Evolutionary conservation across 2,888 invertebrate species (phyloP).

Genomic region (Diachrysia chrysitis): DNA sequence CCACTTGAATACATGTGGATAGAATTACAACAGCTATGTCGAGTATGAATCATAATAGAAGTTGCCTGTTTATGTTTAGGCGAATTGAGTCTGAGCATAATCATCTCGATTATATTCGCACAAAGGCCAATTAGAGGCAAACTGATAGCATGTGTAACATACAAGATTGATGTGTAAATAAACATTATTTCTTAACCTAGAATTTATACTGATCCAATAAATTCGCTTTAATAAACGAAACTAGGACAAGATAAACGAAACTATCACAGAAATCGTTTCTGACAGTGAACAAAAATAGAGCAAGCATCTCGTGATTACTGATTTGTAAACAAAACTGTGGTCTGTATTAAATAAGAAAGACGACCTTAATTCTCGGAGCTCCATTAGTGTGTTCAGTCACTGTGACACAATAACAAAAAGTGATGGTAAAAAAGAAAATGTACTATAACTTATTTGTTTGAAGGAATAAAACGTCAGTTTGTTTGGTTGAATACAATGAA

Average conservation of each 20-base stretch:
- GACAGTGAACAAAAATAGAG: slow-evolving; percentile 40
- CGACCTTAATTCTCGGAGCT: slow-evolving; percentile 52
- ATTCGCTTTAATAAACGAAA: slow-evolving; percentile 5
- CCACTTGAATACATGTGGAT: slow-evolving; percentile 69
- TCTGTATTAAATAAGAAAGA: slow-evolving; percentile 46
- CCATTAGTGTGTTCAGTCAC: slow-evolving; percentile 44
- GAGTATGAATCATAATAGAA: slow-evolving; percentile 61
- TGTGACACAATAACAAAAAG: slow-evolving; percentile 48
- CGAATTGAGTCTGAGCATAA: slow-evolving; percentile 26
- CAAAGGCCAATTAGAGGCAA: neutral
- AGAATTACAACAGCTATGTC: slow-evolving; percentile 62
- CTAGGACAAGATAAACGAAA: slow-evolving; percentile 20
- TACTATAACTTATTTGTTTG: slow-evolving; percentile 54
- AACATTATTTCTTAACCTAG: slow-evolving; percentile 9
- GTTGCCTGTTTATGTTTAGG: slow-evolving; percentile 41
- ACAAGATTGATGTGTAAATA: neutral
- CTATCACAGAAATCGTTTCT: slow-evolving; percentile 29
- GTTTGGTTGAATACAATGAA: slow-evolving; percentile 55
- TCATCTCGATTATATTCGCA: neutral
- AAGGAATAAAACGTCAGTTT: slow-evolving; percentile 36
- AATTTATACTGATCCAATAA: slow-evolving; percentile 13
- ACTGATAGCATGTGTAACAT: neutral
- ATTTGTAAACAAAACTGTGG: slow-evolving; percentile 49
- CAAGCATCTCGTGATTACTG: slow-evolving; percentile 49
- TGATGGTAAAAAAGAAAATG: slow-evolving; percentile 42